Evolutionary conservation across 2,797 vertebrate species (phyloP).

Genomic region (Manis crassicaudata): DNA sequence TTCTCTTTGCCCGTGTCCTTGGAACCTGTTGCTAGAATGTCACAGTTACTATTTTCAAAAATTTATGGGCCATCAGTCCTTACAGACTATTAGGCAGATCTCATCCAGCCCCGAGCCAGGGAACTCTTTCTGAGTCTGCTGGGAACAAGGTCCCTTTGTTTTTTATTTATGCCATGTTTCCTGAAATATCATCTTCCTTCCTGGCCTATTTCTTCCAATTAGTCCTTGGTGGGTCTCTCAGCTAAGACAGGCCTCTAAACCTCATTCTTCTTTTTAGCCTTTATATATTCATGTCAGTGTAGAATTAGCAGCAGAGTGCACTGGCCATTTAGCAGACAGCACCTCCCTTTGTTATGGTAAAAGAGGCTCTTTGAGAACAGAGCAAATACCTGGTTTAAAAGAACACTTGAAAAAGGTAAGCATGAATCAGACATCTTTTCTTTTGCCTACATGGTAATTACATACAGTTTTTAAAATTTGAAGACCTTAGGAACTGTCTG

Average conservation of each 20-base stretch:
- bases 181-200: neutral
- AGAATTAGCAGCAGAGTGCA: neutral
- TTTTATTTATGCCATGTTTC: neutral
- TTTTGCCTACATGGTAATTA: neutral
- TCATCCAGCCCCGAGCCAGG: neutral
- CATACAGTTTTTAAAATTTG: neutral
- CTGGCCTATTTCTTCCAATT: slow-evolving; percentile 12
- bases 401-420: neutral
- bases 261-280: neutral
- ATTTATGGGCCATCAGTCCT: neutral
- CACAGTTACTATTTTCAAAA: neutral
- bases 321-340: neutral
- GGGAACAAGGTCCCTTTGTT: neutral
- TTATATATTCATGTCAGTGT: neutral
- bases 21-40: neutral
- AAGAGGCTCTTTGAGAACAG: neutral
- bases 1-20: neutral
- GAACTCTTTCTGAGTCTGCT: neutral
- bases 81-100: neutral
- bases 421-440: neutral
- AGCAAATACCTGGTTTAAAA: slow-evolving; percentile 51
- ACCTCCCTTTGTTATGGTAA: neutral
- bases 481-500: neutral
- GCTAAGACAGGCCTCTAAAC: neutral
- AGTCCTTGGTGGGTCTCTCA: neutral